Evolutionary conservation across 2,113 vertebrate genomes (phyloP), one percentile per base, ranked within the genome.

Genomic region (Picathartes gymnocephalus): DNA sequence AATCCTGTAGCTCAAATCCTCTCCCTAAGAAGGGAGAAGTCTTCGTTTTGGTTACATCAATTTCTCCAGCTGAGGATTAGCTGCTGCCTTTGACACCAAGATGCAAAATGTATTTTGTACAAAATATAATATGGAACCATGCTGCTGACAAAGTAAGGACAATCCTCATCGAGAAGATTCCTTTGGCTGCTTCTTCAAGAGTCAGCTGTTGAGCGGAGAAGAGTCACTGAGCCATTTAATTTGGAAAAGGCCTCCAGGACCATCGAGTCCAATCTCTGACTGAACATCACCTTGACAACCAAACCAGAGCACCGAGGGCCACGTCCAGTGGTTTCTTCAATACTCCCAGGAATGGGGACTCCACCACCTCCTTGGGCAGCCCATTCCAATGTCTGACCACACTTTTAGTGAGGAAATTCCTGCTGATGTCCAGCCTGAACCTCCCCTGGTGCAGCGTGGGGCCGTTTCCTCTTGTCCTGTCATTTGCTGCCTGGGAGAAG

Each of bases 401-500:
- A 1, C 7, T 31, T 56, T 8, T 35, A 69, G 47, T 6, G 62
- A 62, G 20, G 35, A 11, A 76, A 62, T 76, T 69, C 62, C 48
- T 69, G 54, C 40, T 56, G 40, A 6, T 62, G 47, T 35, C 62
- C 56, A 25, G 12, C 47, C 31, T 42, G 30, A 47, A 10, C 47
- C 40, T 82, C 5, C 23, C 10, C 25, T 42, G 40, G 7, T 5
- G 56, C 24, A 76, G 30, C 17, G 2, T 53, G 47, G 47, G 24
- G 40, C 21, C 0, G 1, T 40, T 40, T 18, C 28, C n/a, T 76
- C 30, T 22, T 10, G 3, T 22, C 40, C 47, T 15, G 24, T 35
- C n/a, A 0, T 30, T 35, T 5, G 24, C 0, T n/a, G 24, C 20
- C 44, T 24, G 51, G 37, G 33, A 45, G 51, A 11, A 73, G 27